phyloP scores from a whole-genome alignment of 2,113 vertebrate species.

The Cynoglossus semilaevis region DNA sequence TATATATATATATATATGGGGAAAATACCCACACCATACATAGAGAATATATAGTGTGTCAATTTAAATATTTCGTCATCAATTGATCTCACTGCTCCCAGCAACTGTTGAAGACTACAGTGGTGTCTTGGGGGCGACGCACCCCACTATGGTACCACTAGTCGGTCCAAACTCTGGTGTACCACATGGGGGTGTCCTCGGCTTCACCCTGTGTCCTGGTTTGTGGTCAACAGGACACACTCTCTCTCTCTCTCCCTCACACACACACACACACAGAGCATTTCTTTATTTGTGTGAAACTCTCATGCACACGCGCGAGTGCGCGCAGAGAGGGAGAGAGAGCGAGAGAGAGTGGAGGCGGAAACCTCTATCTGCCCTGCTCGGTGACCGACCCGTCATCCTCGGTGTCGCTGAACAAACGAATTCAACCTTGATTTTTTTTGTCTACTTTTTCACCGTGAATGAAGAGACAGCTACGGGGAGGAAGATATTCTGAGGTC shows the following conservation, averaged over 20 bases:
- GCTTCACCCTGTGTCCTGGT: slow-evolving; percentile 42
- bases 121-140: too few species aligned
- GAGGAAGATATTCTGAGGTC: neutral
- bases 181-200: neutral
- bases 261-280: slow-evolving; percentile 15
- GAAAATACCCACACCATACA: too few species aligned
- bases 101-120: too few species aligned
- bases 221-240: slow-evolving; percentile 21
- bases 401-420: slow-evolving; percentile 31
- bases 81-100: too few species aligned
- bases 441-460: neutral
- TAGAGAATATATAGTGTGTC: too few species aligned
- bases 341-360: slow-evolving; percentile 43
- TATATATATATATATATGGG: too few species aligned
- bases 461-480: neutral
- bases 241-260: too few species aligned
- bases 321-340: neutral
- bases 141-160: too few species aligned
- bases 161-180: too few species aligned
- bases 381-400: slow-evolving; percentile 72
- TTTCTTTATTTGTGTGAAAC: too few species aligned
- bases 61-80: too few species aligned
- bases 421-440: slow-evolving; percentile 9
- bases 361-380: slow-evolving; percentile 69
- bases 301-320: too few species aligned